Conservation (phyloP, 2,888 invertebrate genomes). For the Scaptomyza caliginosa region DNA sequence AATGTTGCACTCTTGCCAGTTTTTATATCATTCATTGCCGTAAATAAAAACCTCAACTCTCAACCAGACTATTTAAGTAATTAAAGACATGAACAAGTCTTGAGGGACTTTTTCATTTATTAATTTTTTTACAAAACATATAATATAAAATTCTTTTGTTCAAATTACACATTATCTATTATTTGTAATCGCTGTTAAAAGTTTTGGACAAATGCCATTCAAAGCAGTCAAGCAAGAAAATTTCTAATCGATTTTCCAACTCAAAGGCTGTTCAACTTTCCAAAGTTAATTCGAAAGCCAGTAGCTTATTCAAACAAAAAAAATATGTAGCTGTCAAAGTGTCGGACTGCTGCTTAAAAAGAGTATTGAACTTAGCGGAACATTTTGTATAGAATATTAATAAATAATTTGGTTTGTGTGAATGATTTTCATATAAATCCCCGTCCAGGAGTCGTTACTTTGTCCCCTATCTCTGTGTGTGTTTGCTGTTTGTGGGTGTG, state of each 20-base stretch:
- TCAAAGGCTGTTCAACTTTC: conserved; percentile 25
- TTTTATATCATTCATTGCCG: conserved; percentile 29
- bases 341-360: conserved; percentile 29
- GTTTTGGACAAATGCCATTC: conserved; percentile 9
- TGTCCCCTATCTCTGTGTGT: conserved; percentile 18
- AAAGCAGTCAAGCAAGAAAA: conserved; percentile 20
- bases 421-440: conserved; percentile 73
- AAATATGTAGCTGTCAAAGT: conserved; percentile 53
- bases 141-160: background rate
- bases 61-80: background rate
- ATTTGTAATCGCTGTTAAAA: conserved; percentile 8
- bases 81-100: too few relatives aligned
- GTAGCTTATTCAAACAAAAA: background rate
- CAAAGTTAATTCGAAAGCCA: conserved; percentile 25
- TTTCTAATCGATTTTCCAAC: conserved; percentile 45
- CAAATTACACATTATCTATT: conserved; percentile 9
- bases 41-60: background rate
- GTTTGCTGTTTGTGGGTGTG: conserved; percentile 40
- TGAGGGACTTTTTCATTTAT: too few relatives aligned
- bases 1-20: background rate
- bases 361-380: conserved; percentile 23
- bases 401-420: conserved; percentile 75
- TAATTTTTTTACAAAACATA: too few relatives aligned
- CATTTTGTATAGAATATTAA: conserved; percentile 68
- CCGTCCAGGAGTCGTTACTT: conserved; percentile 38